A percentile compares a stretch with the other conserved stretches of the same genome.
Conservation (phyloP, 30 jellyfish, hydroid and myxozoan species). For the Pelagia noctiluca region DNA sequence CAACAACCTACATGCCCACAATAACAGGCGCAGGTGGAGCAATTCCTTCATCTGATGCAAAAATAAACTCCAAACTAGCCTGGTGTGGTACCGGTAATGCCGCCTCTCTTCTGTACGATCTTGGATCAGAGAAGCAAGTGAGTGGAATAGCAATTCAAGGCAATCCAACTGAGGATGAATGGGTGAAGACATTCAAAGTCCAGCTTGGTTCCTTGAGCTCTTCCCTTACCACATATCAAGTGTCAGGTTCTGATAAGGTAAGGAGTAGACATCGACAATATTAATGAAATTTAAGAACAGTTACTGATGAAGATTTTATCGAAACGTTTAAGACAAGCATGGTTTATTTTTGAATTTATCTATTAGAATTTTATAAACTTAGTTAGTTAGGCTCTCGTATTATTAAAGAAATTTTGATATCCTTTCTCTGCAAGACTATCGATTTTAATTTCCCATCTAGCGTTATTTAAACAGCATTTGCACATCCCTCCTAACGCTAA, state of each 20-base stretch:
- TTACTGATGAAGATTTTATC: too few relatives aligned
- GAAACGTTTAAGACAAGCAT: too few relatives aligned
- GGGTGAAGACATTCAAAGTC: constrained; percentile 62
- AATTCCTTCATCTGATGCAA: constrained; percentile 26
- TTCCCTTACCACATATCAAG: constrained; percentile 50
- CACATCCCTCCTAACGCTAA: too few relatives aligned
- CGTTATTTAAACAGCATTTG: too few relatives aligned
- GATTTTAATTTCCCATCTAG: too few relatives aligned
- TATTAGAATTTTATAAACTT: too few relatives aligned
- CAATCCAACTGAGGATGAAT: constrained; percentile 33
- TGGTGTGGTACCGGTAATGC: constrained; percentile 41
- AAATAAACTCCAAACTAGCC: constrained; percentile 20
- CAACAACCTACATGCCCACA: constrained; percentile 34
- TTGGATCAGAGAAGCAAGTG: constrained; percentile 35
- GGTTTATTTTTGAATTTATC: too few relatives aligned
- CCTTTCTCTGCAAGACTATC: too few relatives aligned
- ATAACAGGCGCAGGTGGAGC: constrained; percentile 51
- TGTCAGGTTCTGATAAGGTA: constrained; percentile 52
- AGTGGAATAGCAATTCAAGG: constrained; percentile 77
- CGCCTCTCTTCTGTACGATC: constrained; percentile 37
- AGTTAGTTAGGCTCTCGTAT: too few relatives aligned
- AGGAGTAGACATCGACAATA: too few relatives aligned
- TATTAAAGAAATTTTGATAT: too few relatives aligned
- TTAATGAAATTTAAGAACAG: too few relatives aligned
- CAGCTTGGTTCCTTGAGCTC: constrained; percentile 12